Evolutionary conservation across 2,888 invertebrate species (phyloP).

Genomic region (Digitonthophagus gazella): DNA sequence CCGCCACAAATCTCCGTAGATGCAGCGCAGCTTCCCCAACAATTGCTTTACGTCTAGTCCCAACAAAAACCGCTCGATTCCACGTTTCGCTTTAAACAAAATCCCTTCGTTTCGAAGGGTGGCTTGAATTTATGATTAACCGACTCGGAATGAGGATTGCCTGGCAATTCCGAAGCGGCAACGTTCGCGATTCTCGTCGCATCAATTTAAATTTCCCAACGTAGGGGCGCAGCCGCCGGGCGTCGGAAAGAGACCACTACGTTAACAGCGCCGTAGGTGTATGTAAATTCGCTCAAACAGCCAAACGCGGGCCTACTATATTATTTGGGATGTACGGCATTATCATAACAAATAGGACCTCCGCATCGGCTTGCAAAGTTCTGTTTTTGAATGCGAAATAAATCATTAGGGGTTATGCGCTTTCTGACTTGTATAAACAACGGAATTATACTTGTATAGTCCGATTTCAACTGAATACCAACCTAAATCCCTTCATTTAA

Average conservation of each 20-base stretch:
- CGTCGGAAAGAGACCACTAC: not conserved
- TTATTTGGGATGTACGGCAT: not conserved
- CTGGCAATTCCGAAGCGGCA: not conserved
- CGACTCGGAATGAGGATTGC: not conserved
- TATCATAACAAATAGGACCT: not conserved
- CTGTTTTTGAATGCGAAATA: not conserved
- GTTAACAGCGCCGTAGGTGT: not conserved
- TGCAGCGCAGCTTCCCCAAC: not conserved
- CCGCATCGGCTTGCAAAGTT: not conserved
- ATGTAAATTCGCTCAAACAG: not conserved
- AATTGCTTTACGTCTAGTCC: not conserved
- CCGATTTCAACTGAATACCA: not conserved
- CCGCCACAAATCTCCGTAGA: not conserved
- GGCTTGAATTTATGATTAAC: not conserved
- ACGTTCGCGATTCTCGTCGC: not conserved
- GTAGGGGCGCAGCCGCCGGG: not conserved
- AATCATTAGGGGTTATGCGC: not conserved
- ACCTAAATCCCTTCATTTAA: too few relatives aligned
- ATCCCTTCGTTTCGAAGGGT: not conserved
- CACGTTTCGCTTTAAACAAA: not conserved
- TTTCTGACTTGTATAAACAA: not conserved
- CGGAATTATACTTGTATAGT: not conserved
- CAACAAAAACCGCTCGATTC: not conserved
- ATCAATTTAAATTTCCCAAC: not conserved
- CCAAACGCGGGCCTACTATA: not conserved